Evolutionary conservation across 2,888 invertebrate genomes (phyloP), one percentile per base, ranked within the genome.

Genomic region (Drosophila putrida): DNA sequence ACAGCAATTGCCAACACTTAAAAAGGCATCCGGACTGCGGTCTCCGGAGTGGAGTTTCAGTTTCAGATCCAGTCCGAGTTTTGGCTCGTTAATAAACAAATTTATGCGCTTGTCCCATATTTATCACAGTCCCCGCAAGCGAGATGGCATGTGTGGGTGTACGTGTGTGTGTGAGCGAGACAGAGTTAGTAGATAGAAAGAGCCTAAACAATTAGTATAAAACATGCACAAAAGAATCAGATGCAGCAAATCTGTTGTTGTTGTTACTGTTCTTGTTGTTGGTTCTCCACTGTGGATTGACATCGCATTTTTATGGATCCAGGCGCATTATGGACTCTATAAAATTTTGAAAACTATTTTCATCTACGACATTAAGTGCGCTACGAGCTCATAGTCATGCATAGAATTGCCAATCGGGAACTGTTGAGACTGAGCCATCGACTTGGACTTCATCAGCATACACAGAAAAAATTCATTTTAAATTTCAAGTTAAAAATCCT

Each of bases 61-160:
- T 54, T 60, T 36, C 20, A 64, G 54, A 62, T 53, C 64, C 25
- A 43, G 54, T 64, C 55, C 64, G 28, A 43, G 58, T 31, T 71
- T 55, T 55, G 60, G 55, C 70, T 77, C 77, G 81, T 89, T 89
- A 80, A 82, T 78, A 77, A 80, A 62, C 43, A 64, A 82, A 84
- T 82, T 87, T 87, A 87, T 82, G 70, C 71, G 69, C 74, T 68
- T 78, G 81, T 89, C 71, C 82, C 81, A 87, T 82, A 84, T 84
- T 80, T 82, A 80, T 78, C 71, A 75, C 75, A 54, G 50, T 43
- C 36, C 46, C 20, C 25, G 51, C 41, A 43, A 47, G 44, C 38
- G 43, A 44, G 50, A 50, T 15, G 28, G 57, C 3, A 4, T 15
- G 49, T 50, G 59, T 50, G 53, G 33, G 57, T 13, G 49, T 46